These are phyloP conservation scores for Chloebia gouldiae DNA, from an alignment of 2,113 vertebrate species.

Conservation along the genomic window DNA sequence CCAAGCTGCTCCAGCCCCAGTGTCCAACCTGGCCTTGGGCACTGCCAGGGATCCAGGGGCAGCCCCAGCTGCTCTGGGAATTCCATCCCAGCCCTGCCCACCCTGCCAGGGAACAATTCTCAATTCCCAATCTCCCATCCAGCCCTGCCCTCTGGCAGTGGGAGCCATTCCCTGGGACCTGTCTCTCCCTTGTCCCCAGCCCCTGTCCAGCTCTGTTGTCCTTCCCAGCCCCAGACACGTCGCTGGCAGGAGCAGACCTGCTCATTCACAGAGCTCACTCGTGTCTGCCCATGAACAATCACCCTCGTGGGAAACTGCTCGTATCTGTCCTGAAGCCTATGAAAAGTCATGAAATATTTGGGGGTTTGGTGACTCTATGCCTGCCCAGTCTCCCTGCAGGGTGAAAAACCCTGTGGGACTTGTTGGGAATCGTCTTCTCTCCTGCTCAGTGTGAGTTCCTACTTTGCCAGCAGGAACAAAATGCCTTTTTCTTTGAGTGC, in stretches of 20 bases:
- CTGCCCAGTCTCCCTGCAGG: neutral
- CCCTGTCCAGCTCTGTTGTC: neutral
- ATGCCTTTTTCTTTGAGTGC: neutral
- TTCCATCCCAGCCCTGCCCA: neutral
- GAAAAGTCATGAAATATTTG: neutral
- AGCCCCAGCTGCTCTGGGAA: too few species aligned
- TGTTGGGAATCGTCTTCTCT: neutral
- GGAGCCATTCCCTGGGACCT: too few species aligned
- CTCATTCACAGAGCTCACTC: too few species aligned
- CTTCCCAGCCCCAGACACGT: neutral
- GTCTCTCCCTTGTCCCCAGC: neutral
- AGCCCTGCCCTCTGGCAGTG: neutral
- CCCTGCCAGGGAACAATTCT: too few species aligned
- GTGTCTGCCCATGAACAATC: neutral
- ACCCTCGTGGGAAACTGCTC: fast-evolving
- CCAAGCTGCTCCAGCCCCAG: neutral
- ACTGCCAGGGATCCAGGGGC: neutral
- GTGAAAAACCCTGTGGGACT: neutral
- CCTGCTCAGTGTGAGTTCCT: neutral
- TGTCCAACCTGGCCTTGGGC: neutral
- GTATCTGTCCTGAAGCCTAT: neutral
- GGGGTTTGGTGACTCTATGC: neutral
- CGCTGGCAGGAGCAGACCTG: neutral
- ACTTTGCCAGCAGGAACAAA: neutral
- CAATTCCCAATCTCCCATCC: too few species aligned